Conservation (phyloP, 2,888 invertebrate genomes). For the Graphium colonna region DNA sequence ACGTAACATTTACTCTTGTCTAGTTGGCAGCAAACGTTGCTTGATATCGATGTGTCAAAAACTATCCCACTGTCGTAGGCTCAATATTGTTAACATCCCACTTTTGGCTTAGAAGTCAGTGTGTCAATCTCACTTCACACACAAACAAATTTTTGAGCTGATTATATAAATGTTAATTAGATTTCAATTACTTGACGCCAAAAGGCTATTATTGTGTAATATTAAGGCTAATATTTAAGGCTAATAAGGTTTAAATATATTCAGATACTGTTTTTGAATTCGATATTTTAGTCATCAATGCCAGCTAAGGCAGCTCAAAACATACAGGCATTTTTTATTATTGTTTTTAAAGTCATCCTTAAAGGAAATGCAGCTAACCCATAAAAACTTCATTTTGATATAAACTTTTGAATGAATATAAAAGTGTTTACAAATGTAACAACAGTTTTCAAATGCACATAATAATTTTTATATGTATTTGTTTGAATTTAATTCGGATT, state of each 20-base stretch:
- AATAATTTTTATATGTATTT: too few relatives aligned
- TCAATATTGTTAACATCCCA: not conserved
- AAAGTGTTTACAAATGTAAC: too few relatives aligned
- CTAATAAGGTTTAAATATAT: conserved; percentile 6
- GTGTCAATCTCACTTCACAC: not conserved
- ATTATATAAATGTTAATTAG: not conserved
- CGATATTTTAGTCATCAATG: not conserved
- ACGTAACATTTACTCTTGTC: not conserved
- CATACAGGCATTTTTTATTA: conserved; percentile 13
- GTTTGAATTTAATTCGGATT: too few relatives aligned
- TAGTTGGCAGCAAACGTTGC: not conserved
- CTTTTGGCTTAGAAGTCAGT: not conserved
- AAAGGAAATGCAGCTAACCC: not conserved
- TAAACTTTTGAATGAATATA: too few relatives aligned
- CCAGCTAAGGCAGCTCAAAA: conserved; percentile 13
- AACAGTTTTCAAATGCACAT: too few relatives aligned
- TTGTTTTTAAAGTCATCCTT: not conserved
- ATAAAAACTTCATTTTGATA: too few relatives aligned
- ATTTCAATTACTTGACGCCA: not conserved
- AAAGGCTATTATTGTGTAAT: not conserved
- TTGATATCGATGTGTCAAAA: not conserved
- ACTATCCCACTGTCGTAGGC: not conserved
- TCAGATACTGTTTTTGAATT: conserved; percentile 9
- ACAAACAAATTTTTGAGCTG: not conserved
- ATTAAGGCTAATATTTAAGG: not conserved